These are phyloP conservation scores for Drosophila pegasa DNA, from an alignment of 2,888 invertebrate genomes.

Conservation along the genomic window DNA sequence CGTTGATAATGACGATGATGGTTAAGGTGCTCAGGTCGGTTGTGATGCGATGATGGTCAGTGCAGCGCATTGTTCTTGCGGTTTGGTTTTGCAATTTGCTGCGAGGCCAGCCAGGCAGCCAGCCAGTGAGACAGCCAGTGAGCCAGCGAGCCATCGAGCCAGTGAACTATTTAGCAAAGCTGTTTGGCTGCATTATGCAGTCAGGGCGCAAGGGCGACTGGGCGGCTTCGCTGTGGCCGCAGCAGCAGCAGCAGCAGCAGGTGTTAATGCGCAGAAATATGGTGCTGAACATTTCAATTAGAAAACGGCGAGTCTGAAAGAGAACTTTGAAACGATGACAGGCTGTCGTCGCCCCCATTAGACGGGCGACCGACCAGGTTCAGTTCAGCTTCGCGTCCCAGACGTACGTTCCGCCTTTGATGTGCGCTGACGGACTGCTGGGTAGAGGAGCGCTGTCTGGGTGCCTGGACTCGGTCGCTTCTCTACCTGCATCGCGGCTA, in stretches of 20 bases:
- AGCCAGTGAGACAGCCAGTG: constrained; percentile 39
- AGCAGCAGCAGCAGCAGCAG: constrained; percentile 51
- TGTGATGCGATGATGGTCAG: constrained; percentile 51
- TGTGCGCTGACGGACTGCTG: constrained; percentile 70
- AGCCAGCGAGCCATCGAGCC: constrained; percentile 33
- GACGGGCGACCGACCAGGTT: constrained; percentile 20
- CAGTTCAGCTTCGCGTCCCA: constrained; percentile 34
- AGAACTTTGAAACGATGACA: constrained; percentile 65
- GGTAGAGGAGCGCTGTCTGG: constrained; percentile 26
- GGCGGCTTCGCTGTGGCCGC: constrained; percentile 42
- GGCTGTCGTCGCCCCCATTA: constrained; percentile 69
- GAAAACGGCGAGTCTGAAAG: constrained; percentile 53
- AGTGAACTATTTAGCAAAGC: constrained; percentile 51
- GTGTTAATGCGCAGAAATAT: constrained; percentile 79
- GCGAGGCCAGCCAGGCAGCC: constrained; percentile 30
- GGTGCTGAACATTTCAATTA: constrained; percentile 78
- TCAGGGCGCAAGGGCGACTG: constrained; percentile 10
- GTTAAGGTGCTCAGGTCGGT: constrained; percentile 38
- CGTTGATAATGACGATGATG: constrained; percentile 68
- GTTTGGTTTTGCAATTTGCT: constrained; percentile 63
- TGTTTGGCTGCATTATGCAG: constrained; percentile 34
- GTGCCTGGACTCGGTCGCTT: constrained; percentile 15
- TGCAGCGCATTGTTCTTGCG: constrained; percentile 63
- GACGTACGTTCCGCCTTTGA: constrained; percentile 69
- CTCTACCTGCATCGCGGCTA: constrained; percentile 57